These are phyloP conservation scores for Urocitellus parryii DNA, from an alignment of 2,113 vertebrate species.

Conservation along the genomic window DNA sequence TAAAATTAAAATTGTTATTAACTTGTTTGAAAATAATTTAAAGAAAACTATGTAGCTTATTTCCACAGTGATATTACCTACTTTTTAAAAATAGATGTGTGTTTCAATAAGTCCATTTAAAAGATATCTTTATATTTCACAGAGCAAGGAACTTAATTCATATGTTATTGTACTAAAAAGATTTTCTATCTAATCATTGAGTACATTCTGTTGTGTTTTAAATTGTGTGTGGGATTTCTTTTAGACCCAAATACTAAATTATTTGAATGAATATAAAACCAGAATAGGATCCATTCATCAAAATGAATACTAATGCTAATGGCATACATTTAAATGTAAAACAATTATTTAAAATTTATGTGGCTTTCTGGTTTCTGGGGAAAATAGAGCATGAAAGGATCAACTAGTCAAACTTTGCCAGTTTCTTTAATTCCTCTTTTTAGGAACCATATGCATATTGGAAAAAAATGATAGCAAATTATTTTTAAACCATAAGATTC, in stretches of 20 bases:
- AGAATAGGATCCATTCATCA: constrained; percentile 52
- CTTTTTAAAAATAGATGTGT: neutral
- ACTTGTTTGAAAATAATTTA: constrained; percentile 16
- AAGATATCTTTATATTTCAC: neutral
- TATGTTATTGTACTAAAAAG: neutral
- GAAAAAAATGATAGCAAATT: neutral
- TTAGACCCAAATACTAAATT: constrained; percentile 24
- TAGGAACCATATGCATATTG: neutral
- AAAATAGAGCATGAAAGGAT: neutral
- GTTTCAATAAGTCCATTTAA: neutral
- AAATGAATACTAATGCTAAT: constrained; percentile 36
- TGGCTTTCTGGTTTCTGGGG: neutral
- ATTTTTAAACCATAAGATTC: neutral
- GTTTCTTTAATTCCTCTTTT: constrained; percentile 2
- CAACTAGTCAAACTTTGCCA: neutral
- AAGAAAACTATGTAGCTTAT: neutral
- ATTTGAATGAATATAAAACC: constrained; percentile 43
- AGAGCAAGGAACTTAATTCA: neutral
- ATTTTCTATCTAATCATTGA: neutral
- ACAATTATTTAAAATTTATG: constrained; percentile 47
- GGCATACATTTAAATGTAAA: constrained; percentile 33
- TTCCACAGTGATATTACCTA: neutral
- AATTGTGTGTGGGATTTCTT: constrained; percentile 57
- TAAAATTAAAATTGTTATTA: neutral
- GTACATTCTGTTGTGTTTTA: constrained; percentile 9